A percentile compares a stretch with the other conserved stretches of the same genome.
Conservation (phyloP, 2,797 vertebrate genomes). For the Catharus ustulatus region DNA sequence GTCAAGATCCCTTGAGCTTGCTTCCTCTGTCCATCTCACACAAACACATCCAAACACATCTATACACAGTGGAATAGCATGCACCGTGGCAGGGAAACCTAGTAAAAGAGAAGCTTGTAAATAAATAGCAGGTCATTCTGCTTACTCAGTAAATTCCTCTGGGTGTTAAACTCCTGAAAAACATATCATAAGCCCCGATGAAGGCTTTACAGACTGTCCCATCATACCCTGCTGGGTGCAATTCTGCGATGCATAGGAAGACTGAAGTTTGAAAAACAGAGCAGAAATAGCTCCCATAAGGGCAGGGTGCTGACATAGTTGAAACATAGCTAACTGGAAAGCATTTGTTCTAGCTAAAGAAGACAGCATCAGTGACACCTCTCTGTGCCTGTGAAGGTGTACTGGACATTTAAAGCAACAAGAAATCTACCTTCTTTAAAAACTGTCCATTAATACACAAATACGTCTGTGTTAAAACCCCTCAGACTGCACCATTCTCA, state of each 20-base stretch:
- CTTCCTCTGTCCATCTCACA: background rate
- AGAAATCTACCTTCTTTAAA: background rate
- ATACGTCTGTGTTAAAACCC: background rate
- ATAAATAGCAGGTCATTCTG: constrained; percentile 10
- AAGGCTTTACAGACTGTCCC: constrained; percentile 24
- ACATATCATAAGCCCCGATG: background rate
- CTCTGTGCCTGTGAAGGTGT: background rate
- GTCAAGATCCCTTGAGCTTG: constrained; percentile 40
- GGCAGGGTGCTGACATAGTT: background rate
- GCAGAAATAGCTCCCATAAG: background rate
- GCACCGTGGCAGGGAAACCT: background rate
- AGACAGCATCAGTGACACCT: background rate
- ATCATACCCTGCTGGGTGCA: background rate
- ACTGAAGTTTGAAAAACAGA: background rate
- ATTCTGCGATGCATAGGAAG: background rate
- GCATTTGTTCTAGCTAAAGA: background rate
- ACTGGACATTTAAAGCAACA: background rate
- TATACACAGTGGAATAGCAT: background rate
- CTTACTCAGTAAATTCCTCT: constrained; percentile 28
- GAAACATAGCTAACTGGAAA: background rate
- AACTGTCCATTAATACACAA: background rate
- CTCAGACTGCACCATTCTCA: background rate
- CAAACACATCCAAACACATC: background rate
- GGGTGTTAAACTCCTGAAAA: constrained; percentile 5
- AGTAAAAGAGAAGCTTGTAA: constrained; percentile 16